Evolutionary conservation across 2,113 vertebrate genomes (phyloP).

Genomic region (Hippolais icterina): DNA sequence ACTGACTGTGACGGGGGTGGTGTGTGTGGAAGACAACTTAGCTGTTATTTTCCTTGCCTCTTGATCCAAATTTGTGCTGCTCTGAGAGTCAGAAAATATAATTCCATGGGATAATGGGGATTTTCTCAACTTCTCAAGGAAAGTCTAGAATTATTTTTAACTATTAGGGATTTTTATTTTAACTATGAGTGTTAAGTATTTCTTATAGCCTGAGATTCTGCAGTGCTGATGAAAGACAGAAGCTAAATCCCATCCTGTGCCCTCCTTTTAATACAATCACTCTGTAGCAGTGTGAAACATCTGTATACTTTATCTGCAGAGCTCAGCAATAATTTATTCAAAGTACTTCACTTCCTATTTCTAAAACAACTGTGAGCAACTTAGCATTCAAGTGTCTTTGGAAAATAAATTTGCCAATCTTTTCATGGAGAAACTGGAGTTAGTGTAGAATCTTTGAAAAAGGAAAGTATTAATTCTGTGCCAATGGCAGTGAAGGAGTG

Average conservation of each 20-base stretch:
- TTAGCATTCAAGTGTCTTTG: neutral
- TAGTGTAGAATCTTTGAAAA: neutral
- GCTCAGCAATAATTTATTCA: constrained; percentile 42
- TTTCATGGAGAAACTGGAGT: neutral
- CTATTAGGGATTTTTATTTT: neutral
- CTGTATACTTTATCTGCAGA: constrained; percentile 11
- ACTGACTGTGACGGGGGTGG: fast-evolving
- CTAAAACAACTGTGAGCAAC: constrained; percentile 15
- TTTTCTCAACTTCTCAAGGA: neutral
- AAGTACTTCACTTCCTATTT: constrained; percentile 30
- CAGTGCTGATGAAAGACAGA: neutral
- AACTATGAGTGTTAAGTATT: neutral
- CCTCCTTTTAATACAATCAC: neutral
- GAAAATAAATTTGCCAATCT: constrained; percentile 6
- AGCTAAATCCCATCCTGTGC: neutral
- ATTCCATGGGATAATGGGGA: neutral
- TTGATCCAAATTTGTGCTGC: neutral
- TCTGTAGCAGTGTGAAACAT: neutral
- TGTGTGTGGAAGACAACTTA: neutral
- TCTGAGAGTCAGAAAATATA: neutral
- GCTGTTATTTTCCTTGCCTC: neutral
- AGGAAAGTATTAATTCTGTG: neutral
- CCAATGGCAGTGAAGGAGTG: neutral
- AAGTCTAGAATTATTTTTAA: neutral
- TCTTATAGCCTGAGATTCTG: neutral